phyloP scores from a whole-genome alignment of 2,888 invertebrate genomes.

The Allygus modestus region DNA sequence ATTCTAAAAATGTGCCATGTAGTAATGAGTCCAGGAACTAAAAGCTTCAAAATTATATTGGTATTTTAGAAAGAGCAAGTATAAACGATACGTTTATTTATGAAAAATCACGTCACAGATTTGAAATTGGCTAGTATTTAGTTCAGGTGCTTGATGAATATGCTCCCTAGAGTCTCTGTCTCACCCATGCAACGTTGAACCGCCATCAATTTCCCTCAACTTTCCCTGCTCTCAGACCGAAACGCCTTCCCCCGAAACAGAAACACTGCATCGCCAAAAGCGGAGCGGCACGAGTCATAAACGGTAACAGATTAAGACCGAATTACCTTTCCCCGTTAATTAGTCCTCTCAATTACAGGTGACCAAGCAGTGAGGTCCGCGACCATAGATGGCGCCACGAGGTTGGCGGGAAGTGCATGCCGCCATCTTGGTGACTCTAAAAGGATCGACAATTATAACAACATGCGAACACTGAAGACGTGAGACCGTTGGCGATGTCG shows the following conservation, averaged over 20 bases:
- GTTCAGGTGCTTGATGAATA: no score
- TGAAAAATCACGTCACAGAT: no score
- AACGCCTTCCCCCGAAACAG: neutral
- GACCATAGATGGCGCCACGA: slow-evolving; percentile 40
- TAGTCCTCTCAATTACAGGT: slow-evolving; percentile 23
- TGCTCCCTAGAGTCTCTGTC: no score
- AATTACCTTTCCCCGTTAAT: slow-evolving; percentile 40
- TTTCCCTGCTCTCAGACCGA: neutral
- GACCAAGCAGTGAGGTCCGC: neutral
- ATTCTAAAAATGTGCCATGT: no score
- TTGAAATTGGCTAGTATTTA: no score
- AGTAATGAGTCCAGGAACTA: no score
- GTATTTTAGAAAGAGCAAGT: no score
- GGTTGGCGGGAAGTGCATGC: slow-evolving; percentile 21
- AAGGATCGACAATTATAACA: slow-evolving; percentile 38
- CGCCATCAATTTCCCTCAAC: neutral
- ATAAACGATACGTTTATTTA: no score
- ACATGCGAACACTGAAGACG: slow-evolving; percentile 28
- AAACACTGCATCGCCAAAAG: slow-evolving; percentile 12
- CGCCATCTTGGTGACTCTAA: slow-evolving; percentile 40
- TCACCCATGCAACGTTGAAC: no score
- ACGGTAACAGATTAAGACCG: slow-evolving; percentile 43
- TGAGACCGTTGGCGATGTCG: slow-evolving; percentile 20
- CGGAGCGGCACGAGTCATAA: slow-evolving; percentile 29
- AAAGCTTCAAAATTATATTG: no score